Percentiles rank a stretch among this genome's conserved stretches.
Evolutionary conservation across 2,888 invertebrate genomes (phyloP).

Genomic region (Melangyna quadrimaculata): DNA sequence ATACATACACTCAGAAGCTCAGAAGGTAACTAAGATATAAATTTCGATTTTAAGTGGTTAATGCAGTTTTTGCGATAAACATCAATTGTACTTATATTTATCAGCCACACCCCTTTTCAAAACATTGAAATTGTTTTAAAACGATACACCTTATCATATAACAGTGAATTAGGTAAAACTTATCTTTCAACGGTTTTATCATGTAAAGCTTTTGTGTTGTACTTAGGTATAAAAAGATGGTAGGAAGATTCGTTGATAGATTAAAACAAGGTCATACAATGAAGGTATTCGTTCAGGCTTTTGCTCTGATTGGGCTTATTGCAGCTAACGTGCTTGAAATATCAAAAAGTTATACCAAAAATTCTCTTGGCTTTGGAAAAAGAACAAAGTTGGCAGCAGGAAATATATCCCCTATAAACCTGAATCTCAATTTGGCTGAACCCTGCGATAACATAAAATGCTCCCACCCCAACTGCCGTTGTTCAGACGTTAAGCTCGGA

Average conservation of each 20-base stretch:
- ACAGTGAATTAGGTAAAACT: not conserved
- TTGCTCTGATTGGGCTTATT: conserved; percentile 13
- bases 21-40: too few relatives aligned
- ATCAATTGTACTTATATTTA: not conserved
- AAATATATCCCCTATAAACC: not conserved
- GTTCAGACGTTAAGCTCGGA: conserved; percentile 76
- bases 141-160: conserved; percentile 9
- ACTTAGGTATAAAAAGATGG: not conserved
- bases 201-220: not conserved
- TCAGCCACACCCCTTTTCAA: conserved; percentile 30
- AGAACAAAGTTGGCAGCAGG: not conserved
- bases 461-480: conserved; percentile 77
- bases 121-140: conserved; percentile 57
- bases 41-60: not conserved
- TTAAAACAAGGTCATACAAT: not conserved
- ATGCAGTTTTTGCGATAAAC: not conserved
- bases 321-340: not conserved
- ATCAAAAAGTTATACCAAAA: not conserved
- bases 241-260: not conserved
- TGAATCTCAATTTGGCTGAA: conserved; percentile 69
- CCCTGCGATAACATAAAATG: conserved; percentile 74
- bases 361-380: not conserved
- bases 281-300: conserved; percentile 15
- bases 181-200: not conserved
- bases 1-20: too few relatives aligned